Evolutionary conservation across 2,888 invertebrate species (phyloP), one percentile per base, ranked within the genome.

Genomic region (Xanthorhoe spadicearia): DNA sequence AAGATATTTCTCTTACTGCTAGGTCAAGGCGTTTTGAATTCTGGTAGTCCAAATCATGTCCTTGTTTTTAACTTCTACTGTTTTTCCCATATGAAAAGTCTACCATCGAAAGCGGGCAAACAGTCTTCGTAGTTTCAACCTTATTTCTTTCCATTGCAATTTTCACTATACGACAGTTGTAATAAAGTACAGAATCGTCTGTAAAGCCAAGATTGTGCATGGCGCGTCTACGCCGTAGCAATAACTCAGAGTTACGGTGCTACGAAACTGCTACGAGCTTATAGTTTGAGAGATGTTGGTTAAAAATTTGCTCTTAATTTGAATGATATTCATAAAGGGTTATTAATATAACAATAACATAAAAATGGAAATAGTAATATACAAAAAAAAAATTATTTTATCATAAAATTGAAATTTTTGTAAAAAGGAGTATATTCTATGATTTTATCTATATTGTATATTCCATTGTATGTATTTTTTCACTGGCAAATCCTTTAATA

Each of bases 181-280:
- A 28, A 58, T 61, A 69, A 57, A 55, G 65, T 43, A 35, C 8
- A 60, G 23, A 50, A 60, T 61, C 23, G 61, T 48, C 48, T 66
- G 55, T 6, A 23, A 18, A 4, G 5, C 8, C 38, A 64, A 49
- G 23, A 70, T 64, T 70, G 63, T 68, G 59, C 68, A 59, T 63
- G 53, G 60, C 59, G 38, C 62, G 70, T 69, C 72, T 70, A 69
- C 70, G 69, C 50, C 64, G 71, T 72, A 71, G 74, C 71, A 71
- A 69, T 72, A 72, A 72, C 69, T 73, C 71, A 74, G 69, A 60
- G 74, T 73, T 77, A 74, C 64, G 63, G 52, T 65, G 70, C 73
- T 75, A 76, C 72, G 71, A 70, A 57, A 60, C 63, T 49, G 72
- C 71, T 76, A 74, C 73, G 71, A 71, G 55, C 55, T 56, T 66